Conservation (phyloP, 2,797 vertebrate species). For the Eulemur rubriventer region DNA sequence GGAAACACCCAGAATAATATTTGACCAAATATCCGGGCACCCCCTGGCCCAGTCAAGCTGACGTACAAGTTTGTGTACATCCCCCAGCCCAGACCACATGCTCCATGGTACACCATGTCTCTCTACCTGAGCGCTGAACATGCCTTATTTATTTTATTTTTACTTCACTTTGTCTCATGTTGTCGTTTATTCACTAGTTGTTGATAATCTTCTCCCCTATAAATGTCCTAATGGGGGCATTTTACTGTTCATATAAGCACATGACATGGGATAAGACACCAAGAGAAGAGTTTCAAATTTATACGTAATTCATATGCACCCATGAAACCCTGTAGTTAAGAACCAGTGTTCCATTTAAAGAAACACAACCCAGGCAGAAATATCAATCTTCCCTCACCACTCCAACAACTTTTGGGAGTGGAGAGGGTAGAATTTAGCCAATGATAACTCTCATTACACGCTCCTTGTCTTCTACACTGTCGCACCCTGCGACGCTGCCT, state of each 20-base stretch:
- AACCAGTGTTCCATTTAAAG: background rate
- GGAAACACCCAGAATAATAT: background rate
- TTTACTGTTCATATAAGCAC: background rate
- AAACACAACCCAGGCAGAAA: background rate
- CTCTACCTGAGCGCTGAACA: background rate
- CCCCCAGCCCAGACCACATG: background rate
- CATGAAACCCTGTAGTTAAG: background rate
- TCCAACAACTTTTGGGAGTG: background rate
- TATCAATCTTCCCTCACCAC: background rate
- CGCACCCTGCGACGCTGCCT: background rate
- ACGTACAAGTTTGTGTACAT: rapidly evolving
- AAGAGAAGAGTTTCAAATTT: background rate
- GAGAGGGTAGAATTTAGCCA: background rate
- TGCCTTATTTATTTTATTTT: background rate
- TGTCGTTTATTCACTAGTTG: background rate
- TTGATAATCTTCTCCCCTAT: background rate
- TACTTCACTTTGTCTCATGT: background rate
- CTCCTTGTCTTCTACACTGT: background rate
- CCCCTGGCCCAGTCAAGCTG: background rate
- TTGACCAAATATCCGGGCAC: background rate
- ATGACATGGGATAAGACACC: background rate
- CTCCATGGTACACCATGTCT: background rate
- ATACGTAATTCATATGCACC: background rate
- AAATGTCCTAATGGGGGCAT: background rate
- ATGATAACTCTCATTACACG: background rate